These are phyloP conservation scores for Tragelaphus buxtoni DNA, from an alignment of 2,113 vertebrate species.

Conservation along the genomic window DNA sequence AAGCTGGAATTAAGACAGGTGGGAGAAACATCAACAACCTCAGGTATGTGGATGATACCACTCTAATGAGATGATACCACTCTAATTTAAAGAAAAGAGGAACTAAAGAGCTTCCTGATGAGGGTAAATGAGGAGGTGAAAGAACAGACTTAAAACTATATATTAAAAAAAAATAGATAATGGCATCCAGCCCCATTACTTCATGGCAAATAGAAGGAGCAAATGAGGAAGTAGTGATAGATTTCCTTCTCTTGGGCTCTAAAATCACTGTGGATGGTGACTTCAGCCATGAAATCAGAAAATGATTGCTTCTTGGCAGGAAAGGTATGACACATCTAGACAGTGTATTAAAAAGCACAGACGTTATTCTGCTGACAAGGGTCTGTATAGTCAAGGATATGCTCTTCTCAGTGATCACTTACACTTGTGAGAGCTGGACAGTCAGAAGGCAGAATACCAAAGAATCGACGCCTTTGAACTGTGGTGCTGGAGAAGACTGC, in stretches of 20 bases:
- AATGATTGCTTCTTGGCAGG: not conserved
- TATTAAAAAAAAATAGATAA: not conserved
- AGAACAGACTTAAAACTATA: not conserved
- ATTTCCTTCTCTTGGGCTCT: not conserved
- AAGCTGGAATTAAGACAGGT: not conserved
- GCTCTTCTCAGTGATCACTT: not conserved
- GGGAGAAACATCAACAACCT: not conserved
- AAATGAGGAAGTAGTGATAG: not conserved
- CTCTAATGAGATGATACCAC: not conserved
- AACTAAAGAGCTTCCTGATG: not conserved
- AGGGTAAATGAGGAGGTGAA: not conserved
- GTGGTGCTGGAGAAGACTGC: not conserved
- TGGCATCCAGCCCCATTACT: not conserved
- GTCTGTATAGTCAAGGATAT: not conserved
- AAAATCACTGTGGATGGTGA: not conserved
- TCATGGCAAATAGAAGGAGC: not conserved
- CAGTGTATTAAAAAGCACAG: not conserved
- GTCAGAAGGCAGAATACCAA: not conserved
- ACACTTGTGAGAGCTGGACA: fast-evolving
- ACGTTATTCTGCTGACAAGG: not conserved
- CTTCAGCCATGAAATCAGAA: not conserved
- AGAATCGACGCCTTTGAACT: not conserved
- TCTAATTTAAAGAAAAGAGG: not conserved
- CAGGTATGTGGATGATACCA: not conserved
- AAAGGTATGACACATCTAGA: not conserved